These are phyloP conservation scores for Phaetusa simplex DNA, from an alignment of 2,113 vertebrate genomes.

Conservation along the genomic window DNA sequence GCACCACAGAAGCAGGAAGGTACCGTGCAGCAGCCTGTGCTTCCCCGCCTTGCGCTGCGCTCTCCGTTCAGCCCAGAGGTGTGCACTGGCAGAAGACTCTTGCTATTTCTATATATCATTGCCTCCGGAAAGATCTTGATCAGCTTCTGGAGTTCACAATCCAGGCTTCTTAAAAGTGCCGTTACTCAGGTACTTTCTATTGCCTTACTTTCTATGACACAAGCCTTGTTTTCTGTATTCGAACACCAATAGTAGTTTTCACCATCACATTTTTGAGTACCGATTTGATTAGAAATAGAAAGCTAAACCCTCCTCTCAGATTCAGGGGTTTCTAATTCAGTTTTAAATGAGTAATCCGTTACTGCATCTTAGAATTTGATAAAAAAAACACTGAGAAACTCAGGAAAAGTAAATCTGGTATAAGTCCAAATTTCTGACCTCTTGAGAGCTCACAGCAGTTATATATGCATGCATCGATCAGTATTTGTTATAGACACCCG, in stretches of 20 bases:
- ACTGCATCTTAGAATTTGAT: background rate
- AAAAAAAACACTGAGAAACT: background rate
- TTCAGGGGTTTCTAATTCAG: background rate
- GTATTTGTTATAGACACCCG: background rate
- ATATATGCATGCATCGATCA: background rate
- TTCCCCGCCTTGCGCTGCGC: too few relatives aligned
- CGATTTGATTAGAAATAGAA: background rate
- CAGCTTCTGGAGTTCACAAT: background rate
- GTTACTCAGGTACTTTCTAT: background rate
- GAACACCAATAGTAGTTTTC: background rate
- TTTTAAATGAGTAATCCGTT: background rate
- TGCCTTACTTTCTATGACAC: background rate
- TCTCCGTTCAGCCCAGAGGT: background rate
- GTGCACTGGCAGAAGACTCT: background rate
- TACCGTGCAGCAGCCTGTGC: accelerated
- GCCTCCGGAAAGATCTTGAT: background rate
- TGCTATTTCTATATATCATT: background rate
- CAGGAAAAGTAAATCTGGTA: background rate
- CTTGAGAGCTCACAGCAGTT: background rate
- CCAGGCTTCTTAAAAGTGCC: background rate
- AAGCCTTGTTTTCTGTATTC: background rate
- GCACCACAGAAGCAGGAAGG: background rate
- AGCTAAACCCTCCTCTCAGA: background rate
- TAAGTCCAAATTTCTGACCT: background rate
- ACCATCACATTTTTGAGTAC: background rate